These are phyloP conservation scores for Dasypus novemcinctus DNA, from an alignment of 2,113 vertebrate species.

Conservation along the genomic window DNA sequence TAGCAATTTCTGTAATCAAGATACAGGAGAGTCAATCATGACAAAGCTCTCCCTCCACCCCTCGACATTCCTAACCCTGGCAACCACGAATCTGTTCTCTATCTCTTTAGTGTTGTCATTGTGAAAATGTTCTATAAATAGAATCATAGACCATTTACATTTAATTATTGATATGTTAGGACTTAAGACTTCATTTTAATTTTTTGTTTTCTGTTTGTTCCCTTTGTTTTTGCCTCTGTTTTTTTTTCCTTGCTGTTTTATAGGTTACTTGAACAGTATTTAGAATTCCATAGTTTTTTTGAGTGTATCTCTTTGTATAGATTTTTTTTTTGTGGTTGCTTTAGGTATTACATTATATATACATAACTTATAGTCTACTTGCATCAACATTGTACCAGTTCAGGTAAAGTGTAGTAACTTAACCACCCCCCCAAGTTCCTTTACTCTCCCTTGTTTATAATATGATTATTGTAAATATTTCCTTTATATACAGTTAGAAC, in stretches of 20 bases:
- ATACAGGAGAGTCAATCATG: neutral
- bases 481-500: neutral
- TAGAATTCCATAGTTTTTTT: neutral
- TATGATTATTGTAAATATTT: constrained; percentile 14
- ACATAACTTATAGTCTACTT: neutral
- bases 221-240: neutral
- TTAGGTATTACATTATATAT: neutral
- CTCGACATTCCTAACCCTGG: neutral
- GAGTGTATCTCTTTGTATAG: neutral
- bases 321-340: neutral
- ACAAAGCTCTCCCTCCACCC: neutral
- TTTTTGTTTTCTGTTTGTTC: neutral
- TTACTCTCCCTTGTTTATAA: constrained; percentile 31
- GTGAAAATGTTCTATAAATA: neutral
- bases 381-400: neutral
- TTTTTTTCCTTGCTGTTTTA: neutral
- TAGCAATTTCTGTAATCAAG: neutral
- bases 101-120: neutral
- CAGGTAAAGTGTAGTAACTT: neutral
- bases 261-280: neutral
- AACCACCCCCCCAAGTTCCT: neutral
- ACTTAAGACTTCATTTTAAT: neutral
- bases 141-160: neutral
- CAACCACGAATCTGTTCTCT: neutral
- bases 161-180: neutral